These are phyloP conservation scores for Arrhopalites spinosus DNA, from an alignment of 2,888 invertebrate species.

Conservation along the genomic window DNA sequence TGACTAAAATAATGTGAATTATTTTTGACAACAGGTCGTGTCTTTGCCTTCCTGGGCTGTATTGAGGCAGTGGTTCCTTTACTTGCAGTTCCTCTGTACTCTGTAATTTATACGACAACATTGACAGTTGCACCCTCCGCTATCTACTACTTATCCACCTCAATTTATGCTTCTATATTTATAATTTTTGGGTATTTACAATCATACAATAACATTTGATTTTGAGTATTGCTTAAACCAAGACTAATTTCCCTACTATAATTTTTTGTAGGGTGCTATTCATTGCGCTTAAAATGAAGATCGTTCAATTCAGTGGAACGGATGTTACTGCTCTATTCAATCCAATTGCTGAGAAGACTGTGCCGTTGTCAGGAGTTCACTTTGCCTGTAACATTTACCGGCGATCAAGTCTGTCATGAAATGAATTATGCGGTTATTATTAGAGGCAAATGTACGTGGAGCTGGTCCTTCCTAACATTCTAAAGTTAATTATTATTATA, in stretches of 20 bases:
- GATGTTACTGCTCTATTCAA: conserved; percentile 46
- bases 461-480: neutral
- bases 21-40: conserved; percentile 42
- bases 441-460: no score
- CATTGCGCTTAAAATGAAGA: conserved; percentile 48
- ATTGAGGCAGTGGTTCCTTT: conserved; percentile 56
- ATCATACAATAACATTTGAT: neutral
- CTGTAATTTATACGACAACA: conserved; percentile 51
- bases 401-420: conserved; percentile 24
- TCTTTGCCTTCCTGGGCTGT: conserved; percentile 55
- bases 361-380: neutral
- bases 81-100: conserved; percentile 54
- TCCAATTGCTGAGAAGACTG: neutral
- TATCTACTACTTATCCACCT: conserved; percentile 52
- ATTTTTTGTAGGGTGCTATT: conserved; percentile 45
- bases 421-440: conserved; percentile 11
- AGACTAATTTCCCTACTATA: no score
- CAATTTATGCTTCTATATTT: conserved; percentile 46
- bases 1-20: neutral
- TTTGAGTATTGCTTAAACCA: no score
- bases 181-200: conserved; percentile 48
- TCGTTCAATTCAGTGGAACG: conserved; percentile 49
- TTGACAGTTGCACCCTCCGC: conserved; percentile 47
- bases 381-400: conserved; percentile 17
- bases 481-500: no score